Evolutionary conservation across 2,888 invertebrate species (phyloP), one percentile per base, ranked within the genome.

Genomic region (Theretra japonica): DNA sequence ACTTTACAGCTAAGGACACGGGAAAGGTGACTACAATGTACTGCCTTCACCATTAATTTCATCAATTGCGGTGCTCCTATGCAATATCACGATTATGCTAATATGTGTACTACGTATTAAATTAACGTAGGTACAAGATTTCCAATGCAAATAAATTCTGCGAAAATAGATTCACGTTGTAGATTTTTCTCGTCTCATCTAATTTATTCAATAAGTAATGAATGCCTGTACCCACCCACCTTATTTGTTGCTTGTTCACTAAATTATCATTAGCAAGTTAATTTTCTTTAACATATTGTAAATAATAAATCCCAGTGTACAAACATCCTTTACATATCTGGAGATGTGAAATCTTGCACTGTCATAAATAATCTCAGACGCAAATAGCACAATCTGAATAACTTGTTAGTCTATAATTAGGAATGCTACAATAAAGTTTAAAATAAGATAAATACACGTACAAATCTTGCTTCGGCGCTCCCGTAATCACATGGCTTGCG

Each of bases 401-500:
- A 65, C 65, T 65, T 65, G 65, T 65, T 65, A 48, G 65, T 78
- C 85, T 89, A 90, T 82, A 84, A 84, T 82, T 87, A 86, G 84
- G 81, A 84, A 77, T 80, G 81, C 83, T 85, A 87, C 82, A 86
- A 88, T 87, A 86, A 86, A 86, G 83, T 86, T 53, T 83, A 84
- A 89, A 89, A 85, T 86, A 86, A 89, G 83, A 86, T 80, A 86
- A 86, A 86, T 84, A 78, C 82, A 92, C 93, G 83, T 91, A 93
- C 93, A 88, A 88, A 85, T 88, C 88, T 89, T 90, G 88, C 84
- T 89, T 83, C 81, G 80, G 80, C 81, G 84, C 84, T 85, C 86
- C 85, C 85, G 83, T 82, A 89, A 88, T 94, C 93, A 94, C 94
- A 94, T 94, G 93, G 92, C 90, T 90, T 80, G 87, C 83, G 82